A percentile compares a stretch with the other conserved stretches of the same genome.
Conservation (phyloP, 1,140 invertebrate species). For the Saccostrea glomerata region DNA sequence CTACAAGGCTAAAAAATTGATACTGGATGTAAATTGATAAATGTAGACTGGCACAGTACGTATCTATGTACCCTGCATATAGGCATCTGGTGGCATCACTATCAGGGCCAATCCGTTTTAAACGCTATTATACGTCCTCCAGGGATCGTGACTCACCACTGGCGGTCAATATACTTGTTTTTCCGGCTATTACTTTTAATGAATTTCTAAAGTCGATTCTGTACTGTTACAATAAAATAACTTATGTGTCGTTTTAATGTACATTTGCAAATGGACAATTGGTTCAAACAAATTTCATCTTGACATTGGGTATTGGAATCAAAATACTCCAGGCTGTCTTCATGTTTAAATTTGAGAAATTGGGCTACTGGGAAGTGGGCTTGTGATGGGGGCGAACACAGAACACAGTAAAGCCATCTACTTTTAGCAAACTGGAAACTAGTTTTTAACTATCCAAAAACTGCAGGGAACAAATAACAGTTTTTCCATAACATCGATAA, state of each 20-base stretch:
- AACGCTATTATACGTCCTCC: not conserved
- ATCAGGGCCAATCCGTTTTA: constrained; percentile 20
- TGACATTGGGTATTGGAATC: not conserved
- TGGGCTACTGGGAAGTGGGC: not conserved
- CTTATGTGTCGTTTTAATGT: not conserved
- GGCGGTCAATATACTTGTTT: constrained; percentile 13
- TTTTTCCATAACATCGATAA: not conserved
- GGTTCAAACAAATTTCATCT: not conserved
- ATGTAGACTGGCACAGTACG: not conserved
- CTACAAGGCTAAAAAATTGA: not conserved
- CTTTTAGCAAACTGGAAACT: not conserved
- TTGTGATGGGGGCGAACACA: not conserved
- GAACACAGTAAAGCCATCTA: not conserved
- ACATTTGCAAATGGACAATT: not conserved
- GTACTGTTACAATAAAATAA: not conserved
- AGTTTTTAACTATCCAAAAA: not conserved
- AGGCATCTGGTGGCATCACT: constrained; percentile 15
- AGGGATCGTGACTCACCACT: not conserved
- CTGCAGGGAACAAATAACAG: not conserved
- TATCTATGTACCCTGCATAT: constrained; percentile 7
- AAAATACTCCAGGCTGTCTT: not conserved
- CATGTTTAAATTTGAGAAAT: not conserved
- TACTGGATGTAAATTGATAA: not conserved
- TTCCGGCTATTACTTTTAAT: constrained; percentile 32
- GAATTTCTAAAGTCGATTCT: constrained; percentile 11